phyloP scores from a whole-genome alignment of 2,113 vertebrate species.

The Chloropsis cyanopogon region DNA sequence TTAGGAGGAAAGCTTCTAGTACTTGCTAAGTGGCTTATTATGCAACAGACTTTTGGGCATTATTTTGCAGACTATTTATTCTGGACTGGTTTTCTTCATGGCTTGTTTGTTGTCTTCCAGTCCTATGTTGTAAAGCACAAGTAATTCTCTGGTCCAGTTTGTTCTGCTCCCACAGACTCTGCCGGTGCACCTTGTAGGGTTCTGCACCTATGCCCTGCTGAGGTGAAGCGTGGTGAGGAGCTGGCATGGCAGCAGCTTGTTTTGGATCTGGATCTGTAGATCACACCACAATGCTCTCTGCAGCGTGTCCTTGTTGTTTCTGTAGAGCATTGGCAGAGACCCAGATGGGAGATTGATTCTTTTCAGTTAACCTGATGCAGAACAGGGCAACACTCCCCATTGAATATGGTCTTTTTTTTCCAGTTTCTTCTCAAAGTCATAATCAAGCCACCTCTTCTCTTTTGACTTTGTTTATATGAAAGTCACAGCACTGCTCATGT shows the following conservation, averaged over 20 bases:
- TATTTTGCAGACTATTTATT: not conserved
- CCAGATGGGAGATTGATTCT: not conserved
- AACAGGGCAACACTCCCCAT: not conserved
- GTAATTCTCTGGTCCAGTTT: not conserved
- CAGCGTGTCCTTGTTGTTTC: not conserved
- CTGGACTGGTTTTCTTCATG: not conserved
- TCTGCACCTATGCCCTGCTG: not conserved
- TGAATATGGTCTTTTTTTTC: not conserved
- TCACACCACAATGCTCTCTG: not conserved
- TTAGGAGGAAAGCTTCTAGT: conserved; percentile 20
- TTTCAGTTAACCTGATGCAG: not conserved
- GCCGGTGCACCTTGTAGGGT: not conserved
- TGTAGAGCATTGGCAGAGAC: not conserved
- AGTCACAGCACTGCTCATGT: not conserved
- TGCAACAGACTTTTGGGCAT: not conserved
- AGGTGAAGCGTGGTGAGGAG: not conserved
- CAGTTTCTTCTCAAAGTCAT: not conserved
- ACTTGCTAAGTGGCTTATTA: conserved; percentile 39
- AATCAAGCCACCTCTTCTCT: not conserved
- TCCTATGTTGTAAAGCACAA: not conserved
- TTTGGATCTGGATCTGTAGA: not conserved
- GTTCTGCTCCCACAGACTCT: not conserved
- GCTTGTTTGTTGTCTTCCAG: not conserved
- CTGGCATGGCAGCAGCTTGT: not conserved
- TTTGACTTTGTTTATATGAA: not conserved